Evolutionary conservation across 2,113 vertebrate genomes (phyloP), one percentile per base, ranked within the genome.

Genomic region (Myotis yumanensis): DNA sequence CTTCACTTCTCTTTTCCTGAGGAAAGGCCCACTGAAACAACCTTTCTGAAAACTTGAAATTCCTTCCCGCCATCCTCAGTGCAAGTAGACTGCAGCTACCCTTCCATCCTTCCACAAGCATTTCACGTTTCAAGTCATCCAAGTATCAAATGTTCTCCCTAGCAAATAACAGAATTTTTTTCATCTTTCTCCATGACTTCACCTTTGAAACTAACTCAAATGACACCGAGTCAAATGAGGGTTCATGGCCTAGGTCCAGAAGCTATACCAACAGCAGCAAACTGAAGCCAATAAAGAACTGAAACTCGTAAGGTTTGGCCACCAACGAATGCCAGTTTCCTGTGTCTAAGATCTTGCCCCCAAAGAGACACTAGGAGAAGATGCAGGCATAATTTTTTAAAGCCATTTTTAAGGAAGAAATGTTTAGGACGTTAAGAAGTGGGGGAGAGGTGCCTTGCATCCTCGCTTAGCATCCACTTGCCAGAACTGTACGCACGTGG

Each of bases 191-290:
- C 37, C 18, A 23, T 76, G 20, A 84, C 43, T 86, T 71, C 46
- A 92, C 25, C 71, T 94, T 84, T 89, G 75, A 59, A 59, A 59
- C 80, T 43, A 89, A 43, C 8, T 71, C 84, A 94, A 25, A 72
- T 54, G 57, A 73, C 12, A 64, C 12, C 15, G 28, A 51, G 8
- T 66, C 84, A 93, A 25, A 72, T 43, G 51, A 73, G 48, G 5
- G 35, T 69, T 92, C 72, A 69, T 20, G 46, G 73, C 22, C 54
- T 43, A 10, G 20, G 15, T 77, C 62, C 59, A 30, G 83, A 89
- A 68, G 62, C 46, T 62, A 59, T 7, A 64, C 11, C 52, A 76
- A 35, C 46, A 82, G 1, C 6, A 18, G 51, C 40, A 68, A 69
- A 85, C 28, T 30, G 57, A 95, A 96, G 35, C 22, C 57, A 57